Percentiles rank a stretch among this genome's conserved stretches.
phyloP scores from a whole-genome alignment of 2,797 vertebrate species.

The Cyclopterus lumpus region DNA sequence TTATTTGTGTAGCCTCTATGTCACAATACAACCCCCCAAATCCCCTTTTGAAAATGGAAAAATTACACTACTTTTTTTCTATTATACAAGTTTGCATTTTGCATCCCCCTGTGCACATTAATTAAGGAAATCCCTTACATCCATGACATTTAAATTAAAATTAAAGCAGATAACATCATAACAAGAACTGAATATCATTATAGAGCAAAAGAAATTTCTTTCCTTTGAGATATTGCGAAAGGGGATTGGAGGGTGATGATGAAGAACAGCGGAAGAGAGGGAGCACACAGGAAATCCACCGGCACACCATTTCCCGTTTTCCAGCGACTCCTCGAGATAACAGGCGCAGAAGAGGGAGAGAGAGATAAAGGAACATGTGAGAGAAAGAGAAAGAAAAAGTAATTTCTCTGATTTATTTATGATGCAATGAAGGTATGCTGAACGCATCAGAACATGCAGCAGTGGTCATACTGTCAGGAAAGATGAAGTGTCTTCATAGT shows the following conservation, averaged over 20 bases:
- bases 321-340: constrained; percentile 81
- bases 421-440: constrained; percentile 98
- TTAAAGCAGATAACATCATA: constrained; percentile 82
- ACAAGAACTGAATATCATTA: constrained; percentile 79
- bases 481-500: constrained; percentile 97
- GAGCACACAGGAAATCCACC: constrained; percentile 70
- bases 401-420: constrained; percentile 99
- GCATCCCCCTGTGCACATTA: constrained; percentile 68
- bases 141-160: constrained; percentile 85
- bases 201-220: constrained; percentile 76
- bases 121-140: constrained; percentile 79
- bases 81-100: constrained; percentile 66
- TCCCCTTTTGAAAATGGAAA: constrained; percentile 38
- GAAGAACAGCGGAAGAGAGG: constrained; percentile 51
- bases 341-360: constrained; percentile 56
- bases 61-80: constrained; percentile 64
- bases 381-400: constrained; percentile 85
- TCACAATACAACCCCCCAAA: constrained; percentile 52
- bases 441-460: constrained; percentile 94
- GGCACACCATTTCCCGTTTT: constrained; percentile 72
- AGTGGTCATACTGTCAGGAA: constrained; percentile 97
- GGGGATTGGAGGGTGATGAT: constrained; percentile 67
- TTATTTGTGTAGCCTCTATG: constrained; percentile 61
- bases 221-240: constrained; percentile 76
- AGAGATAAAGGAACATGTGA: constrained; percentile 74